Conservation (phyloP, 2,888 invertebrate genomes). For the Ormyrus nitidulus region DNA sequence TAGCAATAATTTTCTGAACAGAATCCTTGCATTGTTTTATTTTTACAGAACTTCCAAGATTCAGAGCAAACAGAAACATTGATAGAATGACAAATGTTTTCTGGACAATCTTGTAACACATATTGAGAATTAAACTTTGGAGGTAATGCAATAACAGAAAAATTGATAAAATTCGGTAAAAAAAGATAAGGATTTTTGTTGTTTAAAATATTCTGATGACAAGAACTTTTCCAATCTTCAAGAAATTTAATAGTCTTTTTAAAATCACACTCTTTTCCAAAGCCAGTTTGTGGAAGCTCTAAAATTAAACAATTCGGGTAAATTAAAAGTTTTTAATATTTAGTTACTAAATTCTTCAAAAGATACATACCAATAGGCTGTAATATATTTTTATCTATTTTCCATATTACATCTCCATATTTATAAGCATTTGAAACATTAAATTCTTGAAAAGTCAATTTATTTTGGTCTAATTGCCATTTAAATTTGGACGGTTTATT, state of each 20-base stretch:
- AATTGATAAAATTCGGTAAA: conserved; percentile 67
- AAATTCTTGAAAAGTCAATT: conserved; percentile 56
- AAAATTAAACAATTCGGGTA: conserved; percentile 33
- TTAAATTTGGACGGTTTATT: conserved; percentile 60
- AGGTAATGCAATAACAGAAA: conserved; percentile 67
- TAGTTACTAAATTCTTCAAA: neutral
- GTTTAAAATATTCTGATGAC: conserved; percentile 72
- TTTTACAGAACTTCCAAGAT: conserved; percentile 65
- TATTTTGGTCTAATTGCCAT: conserved; percentile 61
- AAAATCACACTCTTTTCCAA: conserved; percentile 67
- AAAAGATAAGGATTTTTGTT: conserved; percentile 73
- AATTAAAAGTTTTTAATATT: neutral
- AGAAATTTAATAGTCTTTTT: conserved; percentile 75
- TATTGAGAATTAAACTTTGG: conserved; percentile 63
- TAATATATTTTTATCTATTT: conserved; percentile 60
- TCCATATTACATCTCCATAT: conserved; percentile 66
- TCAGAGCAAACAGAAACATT: conserved; percentile 64
- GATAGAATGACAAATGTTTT: conserved; percentile 64
- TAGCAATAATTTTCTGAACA: conserved; percentile 68
- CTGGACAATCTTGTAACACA: conserved; percentile 65
- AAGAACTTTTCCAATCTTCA: conserved; percentile 72
- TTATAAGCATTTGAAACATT: conserved; percentile 63
- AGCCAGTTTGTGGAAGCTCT: conserved; percentile 70
- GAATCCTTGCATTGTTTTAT: conserved; percentile 56
- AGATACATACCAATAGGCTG: conserved; percentile 65